A percentile compares a stretch with the other conserved stretches of the same genome.
Evolutionary conservation across 2,888 invertebrate species (phyloP).

Genomic region (Andrena flavipes): DNA sequence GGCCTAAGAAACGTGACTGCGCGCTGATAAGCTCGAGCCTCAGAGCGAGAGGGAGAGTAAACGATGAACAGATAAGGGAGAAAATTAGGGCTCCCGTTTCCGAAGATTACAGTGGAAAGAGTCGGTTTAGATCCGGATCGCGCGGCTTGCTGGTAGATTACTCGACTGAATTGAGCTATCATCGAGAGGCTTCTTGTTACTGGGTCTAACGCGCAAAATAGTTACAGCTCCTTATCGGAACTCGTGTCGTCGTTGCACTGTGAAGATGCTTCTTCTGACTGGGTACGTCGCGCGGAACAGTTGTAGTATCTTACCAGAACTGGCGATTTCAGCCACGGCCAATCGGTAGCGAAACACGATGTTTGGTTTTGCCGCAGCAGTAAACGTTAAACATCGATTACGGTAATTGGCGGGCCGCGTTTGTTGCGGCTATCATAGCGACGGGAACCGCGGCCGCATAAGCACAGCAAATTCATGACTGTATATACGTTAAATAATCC

Average conservation of each 20-base stretch:
- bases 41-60: too few species aligned
- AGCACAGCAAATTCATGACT: constrained; percentile 75
- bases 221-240: not conserved
- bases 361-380: constrained; percentile 65
- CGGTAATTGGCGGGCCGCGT: constrained; percentile 76
- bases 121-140: too few species aligned
- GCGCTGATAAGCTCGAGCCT: too few species aligned
- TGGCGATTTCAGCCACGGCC: constrained; percentile 17
- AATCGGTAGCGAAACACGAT: constrained; percentile 37
- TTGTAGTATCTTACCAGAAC: constrained; percentile 32
- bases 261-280: not conserved
- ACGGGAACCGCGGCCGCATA: constrained; percentile 67
- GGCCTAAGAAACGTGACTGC: too few species aligned
- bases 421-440: constrained; percentile 65
- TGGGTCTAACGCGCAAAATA: not conserved
- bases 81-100: not conserved
- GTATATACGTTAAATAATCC: constrained; percentile 76
- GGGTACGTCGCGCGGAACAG: not conserved
- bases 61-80: too few species aligned
- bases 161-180: too few species aligned
- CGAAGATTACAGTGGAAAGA: not conserved
- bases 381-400: constrained; percentile 80
- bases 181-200: not conserved
- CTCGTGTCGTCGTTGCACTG: not conserved
- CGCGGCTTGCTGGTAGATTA: too few species aligned